Conservation (phyloP, 1,140 invertebrate genomes). For the Zaprionus nigranus region DNA sequence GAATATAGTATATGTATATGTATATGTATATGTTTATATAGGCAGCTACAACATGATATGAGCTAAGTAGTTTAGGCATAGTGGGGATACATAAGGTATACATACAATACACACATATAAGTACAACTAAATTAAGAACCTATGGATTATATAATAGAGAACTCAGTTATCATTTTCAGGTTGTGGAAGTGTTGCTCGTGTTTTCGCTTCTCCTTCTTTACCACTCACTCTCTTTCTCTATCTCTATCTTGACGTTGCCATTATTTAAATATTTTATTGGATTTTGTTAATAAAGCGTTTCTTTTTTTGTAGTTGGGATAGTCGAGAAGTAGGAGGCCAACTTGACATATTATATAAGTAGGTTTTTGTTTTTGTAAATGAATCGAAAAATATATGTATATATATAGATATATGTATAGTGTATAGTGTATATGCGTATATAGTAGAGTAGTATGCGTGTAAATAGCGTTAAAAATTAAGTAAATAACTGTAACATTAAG, state of each 20-base stretch:
- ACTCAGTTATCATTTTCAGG: constrained; percentile 46
- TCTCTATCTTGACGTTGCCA: constrained; percentile 42
- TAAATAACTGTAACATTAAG: constrained; percentile 43
- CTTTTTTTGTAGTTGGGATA: constrained; percentile 3
- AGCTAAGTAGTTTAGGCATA: constrained; percentile 13
- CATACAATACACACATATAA: constrained; percentile 28
- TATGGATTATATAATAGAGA: constrained; percentile 47
- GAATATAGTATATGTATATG: constrained; percentile 13
- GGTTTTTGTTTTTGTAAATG: constrained; percentile 56
- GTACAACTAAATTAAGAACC: constrained; percentile 46
- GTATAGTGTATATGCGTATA: no score
- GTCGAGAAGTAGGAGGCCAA: constrained; percentile 7
- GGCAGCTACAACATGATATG: constrained; percentile 18
- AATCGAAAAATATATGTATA: constrained; percentile 59
- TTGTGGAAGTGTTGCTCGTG: constrained; percentile 29
- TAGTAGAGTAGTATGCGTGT: constrained; percentile 37
- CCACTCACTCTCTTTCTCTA: neutral
- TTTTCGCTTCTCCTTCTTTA: constrained; percentile 1
- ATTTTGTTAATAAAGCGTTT: constrained; percentile 10
- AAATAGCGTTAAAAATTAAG: constrained; percentile 51
- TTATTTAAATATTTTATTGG: constrained; percentile 32
- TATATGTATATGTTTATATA: constrained; percentile 13
- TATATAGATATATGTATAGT: constrained; percentile 25
- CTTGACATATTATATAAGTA: neutral
- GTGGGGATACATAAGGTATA: constrained; percentile 19